Base-by-base conservation (phyloP, 2,797 vertebrate genomes). In the Micromesistius poutassou region DNA sequence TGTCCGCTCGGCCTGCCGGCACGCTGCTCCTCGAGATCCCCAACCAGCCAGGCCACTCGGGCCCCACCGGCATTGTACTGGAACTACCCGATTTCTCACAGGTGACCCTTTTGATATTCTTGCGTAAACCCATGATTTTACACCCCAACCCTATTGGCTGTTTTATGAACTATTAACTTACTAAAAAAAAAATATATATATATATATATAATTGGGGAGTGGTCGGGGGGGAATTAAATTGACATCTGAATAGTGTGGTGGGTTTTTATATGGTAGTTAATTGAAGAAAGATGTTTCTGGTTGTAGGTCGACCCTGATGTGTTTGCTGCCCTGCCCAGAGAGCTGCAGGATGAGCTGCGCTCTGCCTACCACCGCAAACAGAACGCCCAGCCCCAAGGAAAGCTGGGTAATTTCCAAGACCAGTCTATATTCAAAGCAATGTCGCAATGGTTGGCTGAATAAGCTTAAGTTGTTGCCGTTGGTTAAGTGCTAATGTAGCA, bases 21-120 rank as follows among this genome's bases (percentile, higher is more conserved):
- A 94, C 94, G 0, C 90, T 98, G 84, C 87, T 98, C 36, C 88
- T 98, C 62, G 96, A 99, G 90, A 95, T 98, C 84, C 96, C 96
- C 84, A 95, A 96, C 81, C 93, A 95, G 83, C 94, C 94, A 31
- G 96, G 95, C 81, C 88, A 94, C 85, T 87, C 86, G 8, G 90
- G 89, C 82, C 93, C 92, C 13, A 71, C 83, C 0, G 96, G 95
- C 85, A 95, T 98, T 85, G 93, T 96, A 71, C 90, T 99, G n/a
- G 96, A 97, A 75, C 94, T 99, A 22, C 97, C 98, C 25, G 96
- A 96, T 79, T 96, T 97, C 90, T 99, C 97, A 80, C 96, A 99
- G 95, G 98, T 98, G 84, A 30, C 31, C 31, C 19, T 25, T 55
- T 25, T n/a, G 8, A 3, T 3, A 1, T 68, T 13, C 62, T 68